These are phyloP conservation scores for Andrena bucephala DNA, from an alignment of 2,888 invertebrate species.

Conservation along the genomic window DNA sequence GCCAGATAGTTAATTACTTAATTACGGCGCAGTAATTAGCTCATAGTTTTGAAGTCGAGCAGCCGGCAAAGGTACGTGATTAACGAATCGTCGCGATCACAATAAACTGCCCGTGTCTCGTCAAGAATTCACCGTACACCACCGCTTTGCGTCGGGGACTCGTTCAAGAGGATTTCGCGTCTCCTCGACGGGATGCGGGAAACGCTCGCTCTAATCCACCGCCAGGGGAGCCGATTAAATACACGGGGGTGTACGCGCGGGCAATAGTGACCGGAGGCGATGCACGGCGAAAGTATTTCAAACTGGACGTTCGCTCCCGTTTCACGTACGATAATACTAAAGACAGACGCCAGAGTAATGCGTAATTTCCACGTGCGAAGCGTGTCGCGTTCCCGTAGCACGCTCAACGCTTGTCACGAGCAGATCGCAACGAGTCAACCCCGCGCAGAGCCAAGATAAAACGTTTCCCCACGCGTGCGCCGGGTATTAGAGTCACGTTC, in stretches of 20 bases:
- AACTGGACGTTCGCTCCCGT: not conserved
- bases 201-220: not conserved
- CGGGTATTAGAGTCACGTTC: conserved; percentile 55
- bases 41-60: conserved; percentile 69
- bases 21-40: conserved; percentile 80
- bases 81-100: conserved; percentile 65
- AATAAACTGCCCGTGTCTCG: conserved; percentile 46
- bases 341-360: conserved; percentile 7
- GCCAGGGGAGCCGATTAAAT: too few species aligned
- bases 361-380: conserved; percentile 4
- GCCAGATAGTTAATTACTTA: conserved; percentile 80
- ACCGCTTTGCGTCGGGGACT: not conserved
- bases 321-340: not conserved
- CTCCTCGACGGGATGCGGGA: not conserved
- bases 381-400: not conserved
- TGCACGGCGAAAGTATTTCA: not conserved
- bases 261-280: not conserved
- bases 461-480: not conserved
- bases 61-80: conserved; percentile 59
- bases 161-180: not conserved
- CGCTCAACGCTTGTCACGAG: not conserved
- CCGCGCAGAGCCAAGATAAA: not conserved
- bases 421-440: conserved; percentile 2
- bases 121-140: conserved; percentile 30
- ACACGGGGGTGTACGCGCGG: not conserved